Conservation (phyloP, 2,888 invertebrate genomes). For the Cepaea hortensis region DNA sequence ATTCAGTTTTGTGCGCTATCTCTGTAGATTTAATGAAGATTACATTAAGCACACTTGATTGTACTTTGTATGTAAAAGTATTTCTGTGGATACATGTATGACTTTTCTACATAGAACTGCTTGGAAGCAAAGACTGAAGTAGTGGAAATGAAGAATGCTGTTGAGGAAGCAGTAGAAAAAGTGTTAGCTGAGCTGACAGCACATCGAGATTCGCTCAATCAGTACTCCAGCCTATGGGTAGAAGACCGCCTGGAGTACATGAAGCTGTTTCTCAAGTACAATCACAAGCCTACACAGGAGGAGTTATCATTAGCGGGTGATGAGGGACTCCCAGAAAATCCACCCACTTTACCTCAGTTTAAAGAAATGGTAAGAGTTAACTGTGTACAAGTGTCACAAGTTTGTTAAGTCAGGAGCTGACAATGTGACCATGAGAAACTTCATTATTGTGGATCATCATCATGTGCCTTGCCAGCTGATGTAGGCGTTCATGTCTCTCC, state of each 20-base stretch:
- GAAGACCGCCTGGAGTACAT: slow-evolving; percentile 91
- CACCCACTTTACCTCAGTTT: slow-evolving; percentile 92
- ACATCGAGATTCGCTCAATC: slow-evolving; percentile 78
- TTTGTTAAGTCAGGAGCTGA: no score
- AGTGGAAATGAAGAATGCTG: slow-evolving; percentile 88
- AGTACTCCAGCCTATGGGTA: slow-evolving; percentile 90
- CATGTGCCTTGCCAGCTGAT: no score
- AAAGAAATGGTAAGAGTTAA: slow-evolving; percentile 84
- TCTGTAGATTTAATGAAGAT: no score
- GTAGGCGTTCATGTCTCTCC: no score
- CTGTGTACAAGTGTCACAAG: background rate
- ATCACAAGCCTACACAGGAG: slow-evolving; percentile 85
- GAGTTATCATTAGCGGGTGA: slow-evolving; percentile 90
- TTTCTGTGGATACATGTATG: background rate
- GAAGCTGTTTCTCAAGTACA: slow-evolving; percentile 91
- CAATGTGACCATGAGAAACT: no score
- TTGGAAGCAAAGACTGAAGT: slow-evolving; percentile 87
- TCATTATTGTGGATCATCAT: no score
- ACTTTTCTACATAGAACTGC: slow-evolving; percentile 79
- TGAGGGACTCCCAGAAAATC: slow-evolving; percentile 83
- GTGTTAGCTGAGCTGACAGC: slow-evolving; percentile 77
- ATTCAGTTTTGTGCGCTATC: no score
- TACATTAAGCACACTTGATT: no score
- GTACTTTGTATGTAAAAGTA: no score
- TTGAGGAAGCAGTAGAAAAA: slow-evolving; percentile 85